phyloP scores from a whole-genome alignment of 2,888 invertebrate genomes.

The Adelphocoris suturalis region DNA sequence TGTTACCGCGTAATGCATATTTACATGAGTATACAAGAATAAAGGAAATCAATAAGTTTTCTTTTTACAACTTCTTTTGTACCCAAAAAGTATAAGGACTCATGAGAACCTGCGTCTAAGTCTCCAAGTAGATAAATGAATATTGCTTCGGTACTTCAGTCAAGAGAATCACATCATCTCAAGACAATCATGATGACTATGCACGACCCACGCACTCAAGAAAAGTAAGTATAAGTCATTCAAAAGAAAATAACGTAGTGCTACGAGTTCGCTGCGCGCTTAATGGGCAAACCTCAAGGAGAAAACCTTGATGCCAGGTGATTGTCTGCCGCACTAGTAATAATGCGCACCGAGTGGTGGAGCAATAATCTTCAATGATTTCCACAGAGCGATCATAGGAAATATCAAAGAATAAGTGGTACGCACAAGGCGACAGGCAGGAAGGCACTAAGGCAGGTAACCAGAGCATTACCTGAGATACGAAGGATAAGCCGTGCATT shows the following conservation, averaged over 20 bases:
- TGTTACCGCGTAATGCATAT: too few species aligned
- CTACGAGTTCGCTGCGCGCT: not conserved
- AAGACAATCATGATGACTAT: not conserved
- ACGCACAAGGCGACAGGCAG: not conserved
- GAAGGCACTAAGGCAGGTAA: not conserved
- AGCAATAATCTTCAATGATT: not conserved
- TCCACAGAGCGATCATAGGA: not conserved
- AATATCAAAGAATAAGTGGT: not conserved
- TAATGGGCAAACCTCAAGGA: conserved; percentile 6
- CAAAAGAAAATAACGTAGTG: not conserved
- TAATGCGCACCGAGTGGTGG: not conserved
- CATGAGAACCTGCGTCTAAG: too few species aligned
- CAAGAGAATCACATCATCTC: not conserved
- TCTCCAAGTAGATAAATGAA: not conserved
- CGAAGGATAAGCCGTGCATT: too few species aligned
- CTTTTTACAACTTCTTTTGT: too few species aligned
- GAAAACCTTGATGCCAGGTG: conserved; percentile 10
- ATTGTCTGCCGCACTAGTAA: not conserved
- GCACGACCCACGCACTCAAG: not conserved
- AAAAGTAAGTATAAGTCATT: not conserved
- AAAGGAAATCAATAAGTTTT: too few species aligned
- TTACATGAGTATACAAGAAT: too few species aligned
- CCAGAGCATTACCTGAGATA: not conserved
- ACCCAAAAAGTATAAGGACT: too few species aligned
- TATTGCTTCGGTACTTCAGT: not conserved